Evolutionary conservation across 2,113 vertebrate species (phyloP).

Genomic region (Murina feae): DNA sequence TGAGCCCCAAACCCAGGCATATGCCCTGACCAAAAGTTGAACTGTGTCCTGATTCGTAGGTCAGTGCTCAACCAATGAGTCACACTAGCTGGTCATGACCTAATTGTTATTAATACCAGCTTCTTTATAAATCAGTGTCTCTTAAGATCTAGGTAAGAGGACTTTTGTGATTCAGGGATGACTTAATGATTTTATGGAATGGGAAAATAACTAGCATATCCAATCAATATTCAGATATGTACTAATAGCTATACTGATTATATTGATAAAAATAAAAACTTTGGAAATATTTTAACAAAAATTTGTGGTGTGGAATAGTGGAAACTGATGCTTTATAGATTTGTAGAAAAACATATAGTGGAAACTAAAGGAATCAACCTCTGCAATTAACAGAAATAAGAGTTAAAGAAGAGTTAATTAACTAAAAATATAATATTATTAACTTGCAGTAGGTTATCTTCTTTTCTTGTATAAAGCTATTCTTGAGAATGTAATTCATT

Average conservation of each 20-base stretch:
- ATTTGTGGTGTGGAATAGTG: neutral
- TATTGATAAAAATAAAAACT: neutral
- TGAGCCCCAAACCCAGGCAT: no score
- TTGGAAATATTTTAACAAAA: neutral
- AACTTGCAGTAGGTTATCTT: conserved; percentile 5
- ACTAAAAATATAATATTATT: neutral
- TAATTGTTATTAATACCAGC: neutral
- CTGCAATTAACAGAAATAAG: neutral
- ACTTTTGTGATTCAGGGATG: neutral
- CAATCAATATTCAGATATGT: neutral
- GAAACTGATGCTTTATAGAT: neutral
- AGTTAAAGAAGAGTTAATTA: neutral
- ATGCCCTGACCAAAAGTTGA: no score
- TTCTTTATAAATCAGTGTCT: neutral
- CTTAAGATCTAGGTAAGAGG: neutral
- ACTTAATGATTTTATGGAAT: neutral
- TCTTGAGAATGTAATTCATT: neutral
- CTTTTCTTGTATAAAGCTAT: conserved; percentile 6
- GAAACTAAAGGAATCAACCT: neutral
- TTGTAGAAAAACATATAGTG: neutral
- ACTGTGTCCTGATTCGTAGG: no score
- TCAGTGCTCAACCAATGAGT: no score
- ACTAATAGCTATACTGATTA: neutral
- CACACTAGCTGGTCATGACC: neutral
- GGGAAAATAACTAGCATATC: neutral